These are phyloP conservation scores for Mycteria americana DNA, from an alignment of 2,797 vertebrate genomes.

Conservation along the genomic window DNA sequence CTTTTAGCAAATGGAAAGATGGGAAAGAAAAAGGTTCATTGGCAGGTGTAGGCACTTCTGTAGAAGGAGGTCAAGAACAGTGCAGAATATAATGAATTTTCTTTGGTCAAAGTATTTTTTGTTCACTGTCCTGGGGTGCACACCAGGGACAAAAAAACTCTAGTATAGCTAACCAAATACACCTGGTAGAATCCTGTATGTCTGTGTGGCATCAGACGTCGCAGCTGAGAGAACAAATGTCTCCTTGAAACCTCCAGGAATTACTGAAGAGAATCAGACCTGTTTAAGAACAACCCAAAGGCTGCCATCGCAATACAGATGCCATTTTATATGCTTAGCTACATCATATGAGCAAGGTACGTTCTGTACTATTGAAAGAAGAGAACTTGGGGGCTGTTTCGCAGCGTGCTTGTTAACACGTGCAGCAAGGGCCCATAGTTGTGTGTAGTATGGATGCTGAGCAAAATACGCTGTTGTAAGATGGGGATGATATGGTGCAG, in stretches of 20 bases:
- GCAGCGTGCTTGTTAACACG: fast-evolving
- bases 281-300: not conserved
- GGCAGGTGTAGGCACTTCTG: not conserved
- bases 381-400: not conserved
- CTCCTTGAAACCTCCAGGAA: not conserved
- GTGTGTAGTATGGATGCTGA: not conserved
- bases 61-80: not conserved
- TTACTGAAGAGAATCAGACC: not conserved
- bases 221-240: not conserved
- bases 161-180: not conserved
- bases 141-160: not conserved
- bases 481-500: fast-evolving
- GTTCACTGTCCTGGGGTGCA: not conserved
- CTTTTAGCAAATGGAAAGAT: not conserved
- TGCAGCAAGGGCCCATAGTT: not conserved
- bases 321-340: fast-evolving
- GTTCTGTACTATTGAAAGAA: not conserved
- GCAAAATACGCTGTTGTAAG: not conserved
- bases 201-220: not conserved
- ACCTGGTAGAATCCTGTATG: not conserved
- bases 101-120: not conserved
- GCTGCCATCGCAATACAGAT: not conserved
- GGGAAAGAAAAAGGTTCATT: not conserved
- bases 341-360: fast-evolving
- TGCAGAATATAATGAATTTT: not conserved